Evolutionary conservation across 2,797 vertebrate genomes (phyloP).

Genomic region (Molossus molossus): DNA sequence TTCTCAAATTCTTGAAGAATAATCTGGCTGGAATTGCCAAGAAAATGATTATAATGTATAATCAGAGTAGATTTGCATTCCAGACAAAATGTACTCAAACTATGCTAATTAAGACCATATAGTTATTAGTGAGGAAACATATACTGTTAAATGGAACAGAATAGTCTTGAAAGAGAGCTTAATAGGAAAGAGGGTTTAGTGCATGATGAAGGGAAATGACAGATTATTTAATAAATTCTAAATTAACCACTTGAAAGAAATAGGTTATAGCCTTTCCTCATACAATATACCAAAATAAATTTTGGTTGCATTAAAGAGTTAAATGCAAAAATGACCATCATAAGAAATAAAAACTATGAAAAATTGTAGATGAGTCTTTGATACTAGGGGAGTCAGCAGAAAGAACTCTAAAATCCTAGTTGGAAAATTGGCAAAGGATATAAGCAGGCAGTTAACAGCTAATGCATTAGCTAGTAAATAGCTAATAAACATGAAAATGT

Average conservation of each 20-base stretch:
- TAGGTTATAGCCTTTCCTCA: slow-evolving; percentile 31
- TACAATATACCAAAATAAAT: neutral
- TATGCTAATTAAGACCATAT: slow-evolving; percentile 59
- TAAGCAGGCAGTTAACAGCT: neutral
- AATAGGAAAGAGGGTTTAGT: neutral
- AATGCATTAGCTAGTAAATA: slow-evolving; percentile 5
- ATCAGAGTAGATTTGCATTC: slow-evolving; percentile 78
- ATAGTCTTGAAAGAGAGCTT: slow-evolving; percentile 41
- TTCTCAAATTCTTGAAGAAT: slow-evolving; percentile 78
- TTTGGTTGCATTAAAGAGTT: slow-evolving; percentile 61
- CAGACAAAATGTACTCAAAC: slow-evolving; percentile 56
- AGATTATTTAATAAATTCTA: slow-evolving; percentile 35
- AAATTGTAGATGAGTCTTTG: neutral
- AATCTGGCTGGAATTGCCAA: slow-evolving; percentile 76
- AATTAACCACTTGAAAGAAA: slow-evolving; percentile 61
- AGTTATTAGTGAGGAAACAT: slow-evolving; percentile 55
- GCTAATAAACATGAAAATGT: neutral
- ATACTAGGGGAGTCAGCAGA: neutral
- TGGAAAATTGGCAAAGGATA: slow-evolving; percentile 29
- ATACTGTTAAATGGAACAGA: slow-evolving; percentile 22
- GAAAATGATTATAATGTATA: slow-evolving; percentile 80
- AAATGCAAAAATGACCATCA: slow-evolving; percentile 16
- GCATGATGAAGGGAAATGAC: neutral
- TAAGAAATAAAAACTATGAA: slow-evolving; percentile 42
- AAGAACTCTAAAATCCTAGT: neutral